Evolutionary conservation across 2,113 vertebrate genomes (phyloP).

Genomic region (Edolisoma coerulescens): DNA sequence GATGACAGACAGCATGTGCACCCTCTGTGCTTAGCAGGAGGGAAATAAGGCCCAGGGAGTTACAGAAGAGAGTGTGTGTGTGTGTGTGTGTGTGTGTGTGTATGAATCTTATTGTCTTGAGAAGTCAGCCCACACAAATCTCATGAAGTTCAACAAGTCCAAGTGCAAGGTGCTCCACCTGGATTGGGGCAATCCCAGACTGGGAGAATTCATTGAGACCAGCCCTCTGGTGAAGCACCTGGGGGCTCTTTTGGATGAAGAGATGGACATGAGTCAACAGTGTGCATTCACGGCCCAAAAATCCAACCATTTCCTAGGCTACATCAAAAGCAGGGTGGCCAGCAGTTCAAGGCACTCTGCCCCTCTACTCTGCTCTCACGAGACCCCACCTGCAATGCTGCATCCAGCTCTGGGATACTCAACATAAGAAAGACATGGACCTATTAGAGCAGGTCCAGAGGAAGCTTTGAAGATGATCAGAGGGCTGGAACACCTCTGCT

Average conservation of each 20-base stretch:
- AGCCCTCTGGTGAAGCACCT: neutral
- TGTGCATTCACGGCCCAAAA: fast-evolving
- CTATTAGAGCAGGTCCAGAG: neutral
- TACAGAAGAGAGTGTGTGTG: too few species aligned
- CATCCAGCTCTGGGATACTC: neutral
- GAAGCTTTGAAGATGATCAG: neutral
- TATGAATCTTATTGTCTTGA: neutral
- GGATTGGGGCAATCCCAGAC: neutral
- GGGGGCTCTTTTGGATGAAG: neutral
- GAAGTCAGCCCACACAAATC: fast-evolving
- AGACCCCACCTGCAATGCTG: neutral
- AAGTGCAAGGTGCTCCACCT: neutral
- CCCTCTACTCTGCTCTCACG: neutral
- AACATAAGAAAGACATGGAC: neutral
- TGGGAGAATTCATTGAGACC: neutral
- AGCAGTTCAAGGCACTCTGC: neutral
- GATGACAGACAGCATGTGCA: neutral
- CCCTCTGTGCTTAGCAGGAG: neutral
- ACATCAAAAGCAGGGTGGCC: neutral
- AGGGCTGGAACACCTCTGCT: neutral
- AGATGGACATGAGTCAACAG: neutral
- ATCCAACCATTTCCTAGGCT: neutral
- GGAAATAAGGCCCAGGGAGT: neutral
- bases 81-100: fast-evolving
- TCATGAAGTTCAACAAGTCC: neutral